phyloP scores from a whole-genome alignment of 92 coral and sea anemone species.

The Paragorgia papillata region DNA sequence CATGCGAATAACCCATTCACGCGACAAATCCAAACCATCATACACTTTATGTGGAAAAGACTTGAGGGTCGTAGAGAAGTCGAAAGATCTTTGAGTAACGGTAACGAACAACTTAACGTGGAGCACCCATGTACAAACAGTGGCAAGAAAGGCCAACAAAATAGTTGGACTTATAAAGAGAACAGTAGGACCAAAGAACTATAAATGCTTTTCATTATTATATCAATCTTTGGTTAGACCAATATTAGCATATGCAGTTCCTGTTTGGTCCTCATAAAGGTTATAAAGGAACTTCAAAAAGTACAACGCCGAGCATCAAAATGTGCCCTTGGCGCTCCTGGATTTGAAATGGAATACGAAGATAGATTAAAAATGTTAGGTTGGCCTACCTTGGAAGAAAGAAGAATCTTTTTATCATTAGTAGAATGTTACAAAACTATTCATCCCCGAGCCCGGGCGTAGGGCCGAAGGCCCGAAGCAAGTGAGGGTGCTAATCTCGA shows the following conservation, averaged over 20 bases:
- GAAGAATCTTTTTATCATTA: constrained; percentile 13
- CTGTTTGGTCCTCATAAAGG: background rate
- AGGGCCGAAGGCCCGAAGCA: no score
- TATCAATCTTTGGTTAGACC: constrained; percentile 57
- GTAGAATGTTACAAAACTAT: no score
- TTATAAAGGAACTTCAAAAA: constrained; percentile 12
- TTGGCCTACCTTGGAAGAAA: constrained; percentile 29
- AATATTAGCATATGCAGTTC: constrained; percentile 48
- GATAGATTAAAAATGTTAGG: background rate
- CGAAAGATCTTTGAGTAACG: no score
- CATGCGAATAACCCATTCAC: no score
- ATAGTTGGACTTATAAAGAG: constrained; percentile 48
- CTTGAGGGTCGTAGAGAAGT: no score
- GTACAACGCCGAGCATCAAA: constrained; percentile 31
- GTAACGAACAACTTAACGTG: no score
- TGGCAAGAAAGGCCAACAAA: constrained; percentile 50
- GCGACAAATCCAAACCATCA: no score
- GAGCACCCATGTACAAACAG: background rate
- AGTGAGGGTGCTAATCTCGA: no score
- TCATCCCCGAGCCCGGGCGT: no score
- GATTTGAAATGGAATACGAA: no score
- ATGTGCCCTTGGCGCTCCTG: constrained; percentile 7
- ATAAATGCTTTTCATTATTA: constrained; percentile 46
- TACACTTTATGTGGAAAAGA: no score
- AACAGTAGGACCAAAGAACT: constrained; percentile 38